Conservation (phyloP, 2,888 invertebrate species). For the Biston stratarius region DNA sequence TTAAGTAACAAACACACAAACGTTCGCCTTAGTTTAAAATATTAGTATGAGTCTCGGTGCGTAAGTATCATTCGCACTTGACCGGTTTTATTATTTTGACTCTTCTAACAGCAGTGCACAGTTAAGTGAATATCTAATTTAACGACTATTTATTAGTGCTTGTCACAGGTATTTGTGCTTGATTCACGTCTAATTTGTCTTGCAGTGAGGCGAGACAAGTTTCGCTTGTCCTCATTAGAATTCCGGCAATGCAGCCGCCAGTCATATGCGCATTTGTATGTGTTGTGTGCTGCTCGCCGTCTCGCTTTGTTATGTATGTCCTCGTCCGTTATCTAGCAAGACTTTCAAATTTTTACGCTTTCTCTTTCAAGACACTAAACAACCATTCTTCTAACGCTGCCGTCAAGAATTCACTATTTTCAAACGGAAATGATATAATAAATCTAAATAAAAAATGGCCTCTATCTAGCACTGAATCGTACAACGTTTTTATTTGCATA, state of each 20-base stretch:
- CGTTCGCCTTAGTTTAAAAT: no score
- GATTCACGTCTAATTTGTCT: conserved; percentile 33
- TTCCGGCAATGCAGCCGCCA: conserved; percentile 64
- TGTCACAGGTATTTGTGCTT: conserved; percentile 10
- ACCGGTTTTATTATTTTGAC: no score
- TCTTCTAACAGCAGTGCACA: background rate
- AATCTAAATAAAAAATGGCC: conserved; percentile 20
- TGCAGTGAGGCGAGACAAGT: conserved; percentile 42
- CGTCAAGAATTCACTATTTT: conserved; percentile 27
- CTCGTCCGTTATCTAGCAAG: conserved; percentile 66
- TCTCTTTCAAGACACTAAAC: conserved; percentile 63
- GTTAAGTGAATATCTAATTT: background rate
- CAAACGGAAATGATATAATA: conserved; percentile 30
- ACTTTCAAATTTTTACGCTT: conserved; percentile 75
- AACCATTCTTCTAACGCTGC: conserved; percentile 33
- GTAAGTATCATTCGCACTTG: no score
- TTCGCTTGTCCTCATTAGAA: conserved; percentile 65
- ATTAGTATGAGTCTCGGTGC: no score
- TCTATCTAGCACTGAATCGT: conserved; percentile 32
- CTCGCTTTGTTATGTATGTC: conserved; percentile 67
- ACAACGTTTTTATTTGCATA: conserved; percentile 25
- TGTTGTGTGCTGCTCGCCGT: conserved; percentile 64
- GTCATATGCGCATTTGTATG: conserved; percentile 72
- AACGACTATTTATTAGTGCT: conserved; percentile 8
- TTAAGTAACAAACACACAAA: no score